Base-by-base conservation (phyloP, 2,888 invertebrate genomes). In the Dromius quadrimaculatus region DNA sequence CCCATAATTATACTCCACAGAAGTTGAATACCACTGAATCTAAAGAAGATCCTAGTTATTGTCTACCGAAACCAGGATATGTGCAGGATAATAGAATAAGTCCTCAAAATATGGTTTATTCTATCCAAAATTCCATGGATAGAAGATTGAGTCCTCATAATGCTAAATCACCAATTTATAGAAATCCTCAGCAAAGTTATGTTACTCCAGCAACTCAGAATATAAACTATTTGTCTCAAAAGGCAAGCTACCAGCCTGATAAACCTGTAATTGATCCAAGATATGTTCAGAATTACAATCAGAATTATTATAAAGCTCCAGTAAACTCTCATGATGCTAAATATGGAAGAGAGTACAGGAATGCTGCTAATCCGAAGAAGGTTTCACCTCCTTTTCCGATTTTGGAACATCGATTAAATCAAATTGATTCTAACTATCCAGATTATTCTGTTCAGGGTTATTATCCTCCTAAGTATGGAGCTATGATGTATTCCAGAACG, bases 371-470 rank as follows among this genome's bases (percentile, higher is more conserved):
- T 2, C n/a, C 59, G 2, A 70, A 70, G 50, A 70, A 70, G 50
- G n/a, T 28, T 11, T 50, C 70, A 36, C 62, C 70, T 1, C 62
- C 70, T n/a, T 70, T 62, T 47, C 70, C 70, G 11, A 70, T 70
- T 47, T n/a, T 62, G 6, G 70, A 70, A 13, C 70, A 70, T 4
- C 13, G 70, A 11, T 50, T 70, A 13, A 68, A 62, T 19, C 36
- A 50, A 50, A 13, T 17, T 22, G 50, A 61, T 2, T 0, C 28
- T 1, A 43, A 28, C 20, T 41, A 32, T 19, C 5, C 59, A 1
- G 68, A 68, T 9, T 68, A 68, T 32, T n/a, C 54, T 1, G 9
- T 45, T n/a, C 43, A 43, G 8, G 43, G 20, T 6, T 59, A 68
- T 17, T 28, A 41, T 11, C 34, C 43, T 15, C 19, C 32, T 2